Evolutionary conservation across 2,888 invertebrate genomes (phyloP).

Genomic region (Hybos culiciformis): DNA sequence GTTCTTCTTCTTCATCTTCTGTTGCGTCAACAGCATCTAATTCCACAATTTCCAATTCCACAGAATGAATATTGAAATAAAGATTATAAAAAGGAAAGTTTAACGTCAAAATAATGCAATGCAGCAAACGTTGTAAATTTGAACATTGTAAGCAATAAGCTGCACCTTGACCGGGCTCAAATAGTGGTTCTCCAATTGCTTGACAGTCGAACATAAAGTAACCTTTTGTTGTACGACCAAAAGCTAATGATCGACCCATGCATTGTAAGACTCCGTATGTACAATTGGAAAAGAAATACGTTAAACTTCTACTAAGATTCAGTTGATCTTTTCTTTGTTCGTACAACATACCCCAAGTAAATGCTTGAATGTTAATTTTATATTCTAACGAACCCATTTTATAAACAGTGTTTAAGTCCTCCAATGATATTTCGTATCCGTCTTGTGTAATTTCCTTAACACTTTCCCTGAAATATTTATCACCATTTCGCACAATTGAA

Average conservation of each 20-base stretch:
- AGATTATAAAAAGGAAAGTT: slow-evolving; percentile 29
- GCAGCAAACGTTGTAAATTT: slow-evolving; percentile 45
- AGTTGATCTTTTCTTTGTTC: slow-evolving; percentile 41
- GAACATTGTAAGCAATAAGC: slow-evolving; percentile 47
- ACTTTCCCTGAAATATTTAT: slow-evolving; percentile 43
- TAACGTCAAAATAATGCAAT: slow-evolving; percentile 48
- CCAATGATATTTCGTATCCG: slow-evolving; percentile 44
- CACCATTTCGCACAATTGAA: slow-evolving; percentile 45
- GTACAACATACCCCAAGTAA: slow-evolving; percentile 49
- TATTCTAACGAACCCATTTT: slow-evolving; percentile 45
- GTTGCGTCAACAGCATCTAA: neutral
- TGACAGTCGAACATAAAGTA: slow-evolving; percentile 58
- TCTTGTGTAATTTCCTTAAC: slow-evolving; percentile 34
- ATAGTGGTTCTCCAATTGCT: slow-evolving; percentile 46
- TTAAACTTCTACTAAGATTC: slow-evolving; percentile 48
- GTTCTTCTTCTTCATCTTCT: neutral
- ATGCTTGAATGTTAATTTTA: slow-evolving; percentile 41
- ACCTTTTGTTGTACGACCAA: slow-evolving; percentile 39
- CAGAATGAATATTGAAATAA: neutral
- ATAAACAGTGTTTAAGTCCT: slow-evolving; percentile 42
- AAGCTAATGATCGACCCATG: slow-evolving; percentile 40
- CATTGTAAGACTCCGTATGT: slow-evolving; percentile 43
- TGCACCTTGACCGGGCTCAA: slow-evolving; percentile 42
- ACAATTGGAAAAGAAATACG: slow-evolving; percentile 44
- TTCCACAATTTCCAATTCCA: neutral